A percentile compares a stretch with the other conserved stretches of the same genome.
These are phyloP conservation scores for Gymnoscopelus braueri DNA, from an alignment of 2,797 vertebrate genomes.

Conservation along the genomic window DNA sequence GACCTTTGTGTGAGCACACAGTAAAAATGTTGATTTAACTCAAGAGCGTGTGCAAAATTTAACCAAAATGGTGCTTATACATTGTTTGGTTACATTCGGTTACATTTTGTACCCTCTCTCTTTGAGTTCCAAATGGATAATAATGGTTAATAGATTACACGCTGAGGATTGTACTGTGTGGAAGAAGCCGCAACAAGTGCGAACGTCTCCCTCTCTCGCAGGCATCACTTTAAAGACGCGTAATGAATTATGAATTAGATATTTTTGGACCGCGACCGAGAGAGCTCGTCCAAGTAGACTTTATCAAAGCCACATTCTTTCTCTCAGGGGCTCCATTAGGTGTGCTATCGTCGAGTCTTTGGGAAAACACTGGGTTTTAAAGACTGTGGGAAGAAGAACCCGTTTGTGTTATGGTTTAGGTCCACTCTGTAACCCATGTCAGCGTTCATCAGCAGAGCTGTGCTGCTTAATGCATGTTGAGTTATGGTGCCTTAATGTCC, in stretches of 20 bases:
- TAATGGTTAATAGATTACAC: too few species aligned
- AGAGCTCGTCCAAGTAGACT: background rate
- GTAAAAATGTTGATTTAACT: too few species aligned
- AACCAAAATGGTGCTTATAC: too few species aligned
- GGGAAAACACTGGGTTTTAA: too few species aligned
- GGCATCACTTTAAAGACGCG: background rate
- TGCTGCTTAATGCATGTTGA: too few species aligned
- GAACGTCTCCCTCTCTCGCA: conserved; percentile 5
- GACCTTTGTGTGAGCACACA: too few species aligned
- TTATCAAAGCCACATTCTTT: background rate
- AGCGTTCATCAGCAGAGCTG: background rate
- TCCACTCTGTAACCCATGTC: background rate
- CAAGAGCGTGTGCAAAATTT: too few species aligned
- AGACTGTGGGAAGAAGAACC: background rate
- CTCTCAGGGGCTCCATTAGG: background rate
- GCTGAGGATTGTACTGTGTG: too few species aligned
- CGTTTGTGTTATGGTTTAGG: background rate
- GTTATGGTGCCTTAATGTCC: too few species aligned
- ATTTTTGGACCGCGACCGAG: background rate
- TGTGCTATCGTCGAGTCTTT: conserved; percentile 4
- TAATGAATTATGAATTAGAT: conserved; percentile 3
- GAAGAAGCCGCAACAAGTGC: background rate
- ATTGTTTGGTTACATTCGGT: too few species aligned
- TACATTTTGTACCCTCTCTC: too few species aligned
- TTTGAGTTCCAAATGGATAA: too few species aligned